Percentiles rank a stretch among this genome's conserved stretches.
phyloP scores from a whole-genome alignment of 1,140 invertebrate genomes.

The Diabrotica virgifera region DNA sequence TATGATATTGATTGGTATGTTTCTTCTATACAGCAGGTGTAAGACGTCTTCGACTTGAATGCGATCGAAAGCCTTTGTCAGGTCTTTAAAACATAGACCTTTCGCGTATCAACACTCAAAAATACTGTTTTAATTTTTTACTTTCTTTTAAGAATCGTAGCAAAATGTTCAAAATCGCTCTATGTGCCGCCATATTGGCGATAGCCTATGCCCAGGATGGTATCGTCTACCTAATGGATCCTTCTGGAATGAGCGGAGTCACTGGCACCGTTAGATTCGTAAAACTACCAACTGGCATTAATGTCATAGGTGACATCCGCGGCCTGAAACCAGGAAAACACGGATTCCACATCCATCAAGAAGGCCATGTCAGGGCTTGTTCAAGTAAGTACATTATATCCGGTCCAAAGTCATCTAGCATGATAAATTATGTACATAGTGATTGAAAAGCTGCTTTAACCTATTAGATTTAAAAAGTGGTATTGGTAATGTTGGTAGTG shows the following conservation, averaged over 20 bases:
- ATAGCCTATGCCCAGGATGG: slow-evolving; percentile 4
- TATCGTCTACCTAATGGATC: slow-evolving; percentile 17
- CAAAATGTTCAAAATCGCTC: neutral
- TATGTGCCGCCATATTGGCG: neutral
- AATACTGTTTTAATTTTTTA: no score
- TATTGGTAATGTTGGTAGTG: no score
- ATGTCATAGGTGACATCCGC: slow-evolving; percentile 65
- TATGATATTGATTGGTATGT: no score
- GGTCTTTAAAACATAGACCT: no score
- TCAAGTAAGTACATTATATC: slow-evolving; percentile 42
- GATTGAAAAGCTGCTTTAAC: no score
- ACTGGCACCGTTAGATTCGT: slow-evolving; percentile 61
- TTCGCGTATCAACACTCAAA: no score
- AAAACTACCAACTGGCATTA: slow-evolving; percentile 57
- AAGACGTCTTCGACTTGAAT: no score
- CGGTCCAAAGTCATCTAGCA: no score
- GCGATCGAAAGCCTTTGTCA: no score
- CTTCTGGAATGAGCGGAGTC: slow-evolving; percentile 35
- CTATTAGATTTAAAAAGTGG: no score
- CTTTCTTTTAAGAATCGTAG: neutral
- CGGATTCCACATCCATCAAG: slow-evolving; percentile 91
- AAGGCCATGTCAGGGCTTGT: slow-evolving; percentile 77
- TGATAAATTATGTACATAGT: no score
- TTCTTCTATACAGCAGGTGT: no score
- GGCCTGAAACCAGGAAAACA: slow-evolving; percentile 70